A percentile compares a stretch with the other conserved stretches of the same genome.
Conservation (phyloP, 2,113 vertebrate species). For the Urocynchramus pylzowi region DNA sequence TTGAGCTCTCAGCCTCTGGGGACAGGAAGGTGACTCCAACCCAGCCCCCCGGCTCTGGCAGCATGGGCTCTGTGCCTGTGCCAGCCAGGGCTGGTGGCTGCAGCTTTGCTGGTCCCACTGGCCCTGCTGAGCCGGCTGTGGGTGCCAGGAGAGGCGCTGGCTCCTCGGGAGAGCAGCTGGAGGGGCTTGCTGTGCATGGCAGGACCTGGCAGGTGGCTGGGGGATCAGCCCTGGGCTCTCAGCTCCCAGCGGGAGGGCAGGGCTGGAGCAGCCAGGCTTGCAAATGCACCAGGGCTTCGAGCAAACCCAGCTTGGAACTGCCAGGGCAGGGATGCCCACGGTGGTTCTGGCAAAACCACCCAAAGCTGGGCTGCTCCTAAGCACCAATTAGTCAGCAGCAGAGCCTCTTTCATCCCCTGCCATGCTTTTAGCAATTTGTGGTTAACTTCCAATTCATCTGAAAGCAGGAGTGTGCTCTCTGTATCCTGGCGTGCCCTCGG, state of each 20-base stretch:
- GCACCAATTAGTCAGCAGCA: neutral
- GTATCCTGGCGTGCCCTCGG: neutral
- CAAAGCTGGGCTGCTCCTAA: neutral
- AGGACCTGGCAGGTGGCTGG: neutral
- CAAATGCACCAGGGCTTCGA: neutral
- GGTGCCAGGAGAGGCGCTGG: neutral
- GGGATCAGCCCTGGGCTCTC: neutral
- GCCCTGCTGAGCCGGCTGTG: neutral
- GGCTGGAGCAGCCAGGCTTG: neutral
- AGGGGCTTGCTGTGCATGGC: fast-evolving
- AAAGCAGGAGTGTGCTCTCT: neutral
- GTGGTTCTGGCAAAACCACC: neutral
- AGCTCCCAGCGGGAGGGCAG: neutral
- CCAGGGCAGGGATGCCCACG: neutral
- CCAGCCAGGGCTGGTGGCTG: neutral
- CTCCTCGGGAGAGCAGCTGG: neutral
- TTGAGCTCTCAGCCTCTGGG: neutral
- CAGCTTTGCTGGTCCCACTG: no score
- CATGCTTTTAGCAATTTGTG: neutral
- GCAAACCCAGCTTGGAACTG: neutral
- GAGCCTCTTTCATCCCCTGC: neutral
- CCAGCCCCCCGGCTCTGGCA: neutral
- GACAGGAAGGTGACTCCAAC: neutral
- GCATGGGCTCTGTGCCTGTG: neutral
- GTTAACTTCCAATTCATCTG: neutral